A percentile compares a stretch with the other conserved stretches of the same genome.
phyloP scores from a whole-genome alignment of 2,113 vertebrate species.

The Rhagologus leucostigma region DNA sequence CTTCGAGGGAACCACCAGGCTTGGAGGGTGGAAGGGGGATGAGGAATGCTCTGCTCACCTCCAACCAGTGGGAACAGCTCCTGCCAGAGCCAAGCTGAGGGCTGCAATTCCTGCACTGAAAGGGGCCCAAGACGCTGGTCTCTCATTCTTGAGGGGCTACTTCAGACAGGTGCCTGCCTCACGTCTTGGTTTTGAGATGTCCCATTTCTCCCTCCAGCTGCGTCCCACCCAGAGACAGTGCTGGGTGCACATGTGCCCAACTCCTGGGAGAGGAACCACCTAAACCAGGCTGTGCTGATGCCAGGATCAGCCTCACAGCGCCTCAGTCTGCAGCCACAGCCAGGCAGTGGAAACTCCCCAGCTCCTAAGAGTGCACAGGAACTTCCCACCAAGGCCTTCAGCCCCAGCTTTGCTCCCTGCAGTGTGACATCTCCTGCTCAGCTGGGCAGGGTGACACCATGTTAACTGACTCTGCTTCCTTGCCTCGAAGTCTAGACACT shows the following conservation, averaged over 20 bases:
- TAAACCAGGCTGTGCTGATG: not conserved
- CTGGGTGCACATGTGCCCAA: fast-evolving
- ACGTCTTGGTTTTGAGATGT: not conserved
- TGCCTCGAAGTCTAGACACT: not conserved
- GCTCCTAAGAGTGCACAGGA: not conserved
- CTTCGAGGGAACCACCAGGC: not conserved
- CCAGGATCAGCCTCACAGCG: not conserved
- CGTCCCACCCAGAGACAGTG: not conserved
- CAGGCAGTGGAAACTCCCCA: not conserved
- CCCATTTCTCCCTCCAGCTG: not conserved
- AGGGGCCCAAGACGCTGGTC: not conserved
- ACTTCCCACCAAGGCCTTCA: not conserved
- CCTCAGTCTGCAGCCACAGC: not conserved
- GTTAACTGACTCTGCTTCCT: not conserved
- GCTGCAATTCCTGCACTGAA: not conserved
- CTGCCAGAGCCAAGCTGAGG: not conserved
- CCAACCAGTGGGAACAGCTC: not conserved
- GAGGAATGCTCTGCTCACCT: not conserved
- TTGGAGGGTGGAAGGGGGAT: not conserved
- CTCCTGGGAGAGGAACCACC: not conserved
- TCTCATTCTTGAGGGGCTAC: not conserved
- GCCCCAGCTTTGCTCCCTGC: not conserved
- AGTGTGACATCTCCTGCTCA: not conserved
- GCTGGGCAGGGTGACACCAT: not conserved
- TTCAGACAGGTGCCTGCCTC: not conserved